Evolutionary conservation across 2,113 vertebrate species (phyloP).

Genomic region (Rhinoderma darwinii): DNA sequence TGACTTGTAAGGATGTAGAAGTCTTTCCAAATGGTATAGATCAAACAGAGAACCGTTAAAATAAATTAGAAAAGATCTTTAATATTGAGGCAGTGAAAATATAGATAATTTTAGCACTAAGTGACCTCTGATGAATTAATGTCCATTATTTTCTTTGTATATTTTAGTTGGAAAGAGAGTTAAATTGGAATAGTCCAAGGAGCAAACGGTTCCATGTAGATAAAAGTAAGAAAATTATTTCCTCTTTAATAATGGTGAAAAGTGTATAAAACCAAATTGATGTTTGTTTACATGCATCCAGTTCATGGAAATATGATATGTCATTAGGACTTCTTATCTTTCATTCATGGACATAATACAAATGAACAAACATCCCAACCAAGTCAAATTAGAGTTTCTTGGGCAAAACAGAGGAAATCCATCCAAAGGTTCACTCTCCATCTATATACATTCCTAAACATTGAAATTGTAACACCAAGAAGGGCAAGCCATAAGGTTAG

Average conservation of each 20-base stretch:
- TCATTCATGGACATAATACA: not conserved
- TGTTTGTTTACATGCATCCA: too few relatives aligned
- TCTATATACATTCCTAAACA: too few relatives aligned
- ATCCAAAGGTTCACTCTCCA: too few relatives aligned
- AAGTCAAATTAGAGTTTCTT: too few relatives aligned
- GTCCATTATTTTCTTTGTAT: not conserved
- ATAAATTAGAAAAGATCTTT: not conserved
- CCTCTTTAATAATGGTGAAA: too few relatives aligned
- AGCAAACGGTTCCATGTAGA: not conserved
- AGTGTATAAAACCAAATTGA: too few relatives aligned
- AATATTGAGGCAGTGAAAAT: not conserved
- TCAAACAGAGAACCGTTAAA: constrained; percentile 21
- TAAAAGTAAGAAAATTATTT: not conserved
- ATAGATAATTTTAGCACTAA: not conserved
- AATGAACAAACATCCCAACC: too few relatives aligned
- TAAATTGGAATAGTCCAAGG: not conserved
- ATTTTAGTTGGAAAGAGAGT: not conserved
- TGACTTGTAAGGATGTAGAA: constrained; percentile 63
- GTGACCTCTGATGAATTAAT: not conserved
- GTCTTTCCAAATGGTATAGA: not conserved
- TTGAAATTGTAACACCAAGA: too few relatives aligned
- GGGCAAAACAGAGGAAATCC: too few relatives aligned
- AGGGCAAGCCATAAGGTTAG: too few relatives aligned
- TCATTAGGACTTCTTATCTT: too few relatives aligned
- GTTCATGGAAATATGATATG: too few relatives aligned